These are phyloP conservation scores for Atrichornis clamosus DNA, from an alignment of 2,113 vertebrate species.

Conservation along the genomic window DNA sequence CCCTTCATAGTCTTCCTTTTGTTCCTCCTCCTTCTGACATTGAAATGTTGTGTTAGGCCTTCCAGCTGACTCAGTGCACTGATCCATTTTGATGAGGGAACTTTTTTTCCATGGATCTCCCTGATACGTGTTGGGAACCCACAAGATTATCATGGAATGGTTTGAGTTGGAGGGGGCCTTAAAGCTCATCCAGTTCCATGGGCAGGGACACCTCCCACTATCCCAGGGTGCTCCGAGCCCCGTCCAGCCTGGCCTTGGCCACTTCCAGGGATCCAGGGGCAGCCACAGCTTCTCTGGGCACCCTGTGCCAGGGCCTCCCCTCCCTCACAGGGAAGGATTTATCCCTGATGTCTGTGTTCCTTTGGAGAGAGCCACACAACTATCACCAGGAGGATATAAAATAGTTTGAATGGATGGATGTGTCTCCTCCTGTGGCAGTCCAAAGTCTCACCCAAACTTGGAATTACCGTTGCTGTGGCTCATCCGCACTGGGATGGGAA, in stretches of 20 bases:
- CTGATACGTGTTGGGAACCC: neutral
- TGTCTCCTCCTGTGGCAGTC: neutral
- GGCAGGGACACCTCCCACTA: neutral
- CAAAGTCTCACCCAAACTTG: neutral
- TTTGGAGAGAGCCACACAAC: neutral
- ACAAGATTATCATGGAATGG: neutral
- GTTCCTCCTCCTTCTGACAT: neutral
- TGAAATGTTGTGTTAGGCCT: neutral
- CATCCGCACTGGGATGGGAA: neutral
- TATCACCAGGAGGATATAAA: neutral
- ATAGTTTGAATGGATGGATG: accelerated
- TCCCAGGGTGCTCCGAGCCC: neutral
- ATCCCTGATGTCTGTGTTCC: neutral
- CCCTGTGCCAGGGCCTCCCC: neutral
- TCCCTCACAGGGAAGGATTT: neutral
- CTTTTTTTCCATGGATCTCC: neutral
- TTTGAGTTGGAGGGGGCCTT: neutral
- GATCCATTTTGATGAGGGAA: neutral
- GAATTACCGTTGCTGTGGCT: neutral
- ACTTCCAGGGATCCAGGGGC: neutral
- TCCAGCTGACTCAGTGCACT: neutral
- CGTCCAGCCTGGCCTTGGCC: neutral
- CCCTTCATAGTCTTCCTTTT: neutral
- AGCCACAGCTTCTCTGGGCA: neutral
- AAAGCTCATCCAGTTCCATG: neutral